Evolutionary conservation across 2,888 invertebrate genomes (phyloP), one percentile per base, ranked within the genome.

Genomic region (Lucinisca nassula): DNA sequence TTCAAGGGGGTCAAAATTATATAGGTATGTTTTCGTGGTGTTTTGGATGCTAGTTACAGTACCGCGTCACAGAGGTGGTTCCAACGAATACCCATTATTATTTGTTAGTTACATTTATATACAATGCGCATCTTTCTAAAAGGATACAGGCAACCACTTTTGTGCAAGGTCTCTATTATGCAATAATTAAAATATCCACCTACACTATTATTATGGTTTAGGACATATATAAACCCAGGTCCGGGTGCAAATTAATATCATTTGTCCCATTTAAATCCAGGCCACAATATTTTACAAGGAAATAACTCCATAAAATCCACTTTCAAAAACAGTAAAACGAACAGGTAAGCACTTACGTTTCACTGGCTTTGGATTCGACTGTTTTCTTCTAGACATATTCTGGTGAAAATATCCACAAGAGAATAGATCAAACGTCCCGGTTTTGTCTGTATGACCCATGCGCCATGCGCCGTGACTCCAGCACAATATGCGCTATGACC

Each of bases 291-390:
- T 61, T 27, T 30, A 30, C 2, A 27, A 27, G 10, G 6, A 61
- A 55, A 55, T 55, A 6, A 61, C 24, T 61, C 30, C 61, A 61
- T 21, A 30, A 61, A 61, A 30, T 27, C 30, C 61, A 24, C 45
- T 45, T 12, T 12, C 45, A 45, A 12, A 45, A 8, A 61, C 61
- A n/a, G 55, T 55, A 17, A 45, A 45, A 55, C 30, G 24, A 61
- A 61, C 61, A 61, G 30, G 61, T 61, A 61, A 3, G 4, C 3
- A 98, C 98, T 97, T 97, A 98, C 98, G 98, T 98, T 98, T 98
- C 96, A 98, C 97, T 96, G 98, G 98, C 97, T 98, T 98, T 95
- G 98, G 98, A 97, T 98, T 98, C 97, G 98, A 98, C 97, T 98
- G 98, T 97, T 98, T 98, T 97, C 98, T 97, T 97, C 98, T 98